Evolutionary conservation across 2,888 invertebrate species (phyloP).

Genomic region (Morpho achilles): DNA sequence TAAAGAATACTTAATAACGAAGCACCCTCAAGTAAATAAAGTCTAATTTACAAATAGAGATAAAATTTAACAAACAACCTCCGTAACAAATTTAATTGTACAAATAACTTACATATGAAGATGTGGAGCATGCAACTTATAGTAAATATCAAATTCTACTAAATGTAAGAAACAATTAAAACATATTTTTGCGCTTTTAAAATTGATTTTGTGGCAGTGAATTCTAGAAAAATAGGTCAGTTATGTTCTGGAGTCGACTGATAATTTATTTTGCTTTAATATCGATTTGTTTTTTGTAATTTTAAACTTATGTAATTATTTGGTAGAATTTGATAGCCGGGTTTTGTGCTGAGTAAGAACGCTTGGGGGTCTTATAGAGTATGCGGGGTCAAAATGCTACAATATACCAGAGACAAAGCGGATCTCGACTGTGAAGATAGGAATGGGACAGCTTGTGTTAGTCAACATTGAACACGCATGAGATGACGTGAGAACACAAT

Average conservation of each 20-base stretch:
- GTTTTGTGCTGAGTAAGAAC: constrained; percentile 60
- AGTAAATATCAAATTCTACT: constrained; percentile 28
- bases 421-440: constrained; percentile 58
- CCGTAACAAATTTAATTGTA: constrained; percentile 32
- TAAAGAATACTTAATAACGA: constrained; percentile 13
- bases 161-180: constrained; percentile 10
- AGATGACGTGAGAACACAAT: constrained; percentile 62
- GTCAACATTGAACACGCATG: constrained; percentile 67
- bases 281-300: no score
- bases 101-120: constrained; percentile 48
- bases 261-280: no score
- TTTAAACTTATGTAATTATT: constrained; percentile 15
- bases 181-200: no score
- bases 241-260: no score
- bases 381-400: constrained; percentile 70
- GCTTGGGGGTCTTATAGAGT: constrained; percentile 56
- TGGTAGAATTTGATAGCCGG: constrained; percentile 37
- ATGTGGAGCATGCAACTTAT: constrained; percentile 67
- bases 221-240: no score
- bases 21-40: constrained; percentile 8
- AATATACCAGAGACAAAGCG: constrained; percentile 66
- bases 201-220: no score
- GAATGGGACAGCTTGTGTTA: constrained; percentile 58
- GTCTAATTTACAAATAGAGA: constrained; percentile 8
- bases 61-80: constrained; percentile 30